Base-by-base conservation (phyloP, 1,140 invertebrate species). In the Caenorhabditis tropicalis region DNA sequence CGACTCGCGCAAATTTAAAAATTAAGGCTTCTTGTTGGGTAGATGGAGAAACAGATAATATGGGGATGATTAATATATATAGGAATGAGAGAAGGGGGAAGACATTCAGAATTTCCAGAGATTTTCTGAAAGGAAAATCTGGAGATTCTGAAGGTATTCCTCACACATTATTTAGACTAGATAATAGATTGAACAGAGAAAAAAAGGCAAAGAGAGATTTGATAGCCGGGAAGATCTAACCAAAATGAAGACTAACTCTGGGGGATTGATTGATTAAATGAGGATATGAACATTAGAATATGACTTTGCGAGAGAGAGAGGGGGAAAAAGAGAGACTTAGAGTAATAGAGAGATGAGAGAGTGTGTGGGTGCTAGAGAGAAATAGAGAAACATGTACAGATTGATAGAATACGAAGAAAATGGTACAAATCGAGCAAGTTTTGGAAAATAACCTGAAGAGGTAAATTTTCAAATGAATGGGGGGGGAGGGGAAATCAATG, bases 1-100 rank as follows among this genome's bases (percentile, higher is more conserved):
- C 36, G 65, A 74, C 65, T 74, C 65, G 65, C 65, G 65, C 65
- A 43, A 74, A 43, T 74, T 74, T 74, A 43, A 74, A 74, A 74
- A 74, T 74, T 74, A 74, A 74, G 65, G 65, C 65, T 74, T 74
- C 65, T 24, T 12, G n/a, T 9, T 6, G 21, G 9, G 7, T 21
- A 15, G 7, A 10, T 19, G 15, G 21, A 27, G 21, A 56, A 27
- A n/a, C 15, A n/a, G 49, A 51, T 6, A 51, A 51, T 19, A 51
- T 51, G 1, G 12, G 0, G 49, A 2, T n/a, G n/a, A n/a, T n/a
- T n/a, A n/a, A n/a, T n/a, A 51, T 6, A n/a, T 51, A 19, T 51
- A 4, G 49, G 49, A 19, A 16, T 19, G n/a, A 51, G n/a, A 19
- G 6, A n/a, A 3, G 15, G n/a, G 15, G 15, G 39, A 43, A 43